Base-by-base conservation (phyloP, 2,888 invertebrate species). In the Amblyteles armatorius region DNA sequence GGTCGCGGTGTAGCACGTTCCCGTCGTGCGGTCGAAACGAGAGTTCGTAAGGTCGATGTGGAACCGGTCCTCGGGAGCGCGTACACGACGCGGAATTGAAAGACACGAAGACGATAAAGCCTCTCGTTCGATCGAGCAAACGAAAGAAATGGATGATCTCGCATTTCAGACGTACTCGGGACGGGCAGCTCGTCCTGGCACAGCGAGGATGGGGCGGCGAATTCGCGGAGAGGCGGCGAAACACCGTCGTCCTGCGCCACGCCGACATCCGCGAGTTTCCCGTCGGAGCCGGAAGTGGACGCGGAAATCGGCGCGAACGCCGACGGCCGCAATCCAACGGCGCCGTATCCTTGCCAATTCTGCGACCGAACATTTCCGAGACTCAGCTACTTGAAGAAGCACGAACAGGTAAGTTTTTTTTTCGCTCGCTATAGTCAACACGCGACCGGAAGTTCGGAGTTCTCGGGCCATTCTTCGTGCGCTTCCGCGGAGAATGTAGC, bases 321-420 rank as follows among this genome's bases (percentile, higher is more conserved):
- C 83, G 92, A 93, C 80, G 88, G 89, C n/a, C 91, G 88, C 80
- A 90, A 89, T 86, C 86, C 92, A n/a, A 85, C 91, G 52, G 95
- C 98, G 88, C 98, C 98, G 86, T 97, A 98, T 95, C 97, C 97
- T 92, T 98, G 98, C 94, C 97, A 97, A 94, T 98, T 97, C 95
- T 98, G 98, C 95, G 97, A 98, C 93, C 97, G 98, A 94, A 97
- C 98, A 88, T 98, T 98, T 94, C 97, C 98, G 22, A 95, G 98
- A 89, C 96, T 97, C 88, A 97, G 97, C 87, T 97, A 97, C 94
- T 96, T 98, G 90, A 98, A 98, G 94, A 97, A 98, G 94, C 98
- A 98, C 95, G 98, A 98, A 94, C 98, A 98, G 97, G 98, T 98
- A 94, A 84, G 40, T 16, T 50, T 52, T 0, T n/a, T 68, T 72